Evolutionary conservation across 37 sponge, comb jelly and placozoan genomes (phyloP), one percentile per base, ranked within the genome.

Genomic region (Chondrilla cf. caribensis): DNA sequence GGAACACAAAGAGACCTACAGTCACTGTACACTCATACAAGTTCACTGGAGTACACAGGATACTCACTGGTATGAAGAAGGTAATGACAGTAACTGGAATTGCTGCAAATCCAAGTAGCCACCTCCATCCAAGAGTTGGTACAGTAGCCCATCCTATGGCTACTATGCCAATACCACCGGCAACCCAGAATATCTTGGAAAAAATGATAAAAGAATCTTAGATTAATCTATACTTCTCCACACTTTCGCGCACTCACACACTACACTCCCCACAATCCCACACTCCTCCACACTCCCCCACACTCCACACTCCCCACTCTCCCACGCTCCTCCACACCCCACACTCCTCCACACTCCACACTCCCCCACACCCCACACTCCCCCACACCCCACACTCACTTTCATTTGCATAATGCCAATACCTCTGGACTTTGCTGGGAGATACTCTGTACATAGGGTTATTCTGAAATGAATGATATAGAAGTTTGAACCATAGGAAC

Each of bases 391-490:
- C 3, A 58, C 54, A 39, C 44, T 22, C 2, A 73, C 76, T 24
- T 37, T 3, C 15, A 37, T 40, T 15, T 39, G 18, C 18, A 4
- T 17, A 14, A 86, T 38, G 58, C 80, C 62, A 2, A 84, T 24
- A 17, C 77, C 89, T 33, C 89, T 37, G 5, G 55, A 17, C 29
- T 79, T 82, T 18, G 64, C 79, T 2, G 93, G 93, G 0, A 88
- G 78, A 58, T 88, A 92, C 40, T 92, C 93, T 39, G 33, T 38
- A 71, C 81, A 88, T 40, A 83, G 88, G 0, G 89, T 85, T 17
- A 79, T 44, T 5, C 90, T 89, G 51, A 6, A 47, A n/a, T n/a
- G n/a, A 6, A 47, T 47, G 6, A 47, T 6, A 47, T 47, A n/a
- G n/a, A n/a, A n/a, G n/a, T n/a, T n/a, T n/a, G n/a, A n/a, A n/a